Percentiles rank a stretch among this genome's conserved stretches.
Evolutionary conservation across 2,888 invertebrate species (phyloP).

Genomic region (Xestobium rufovillosum): DNA sequence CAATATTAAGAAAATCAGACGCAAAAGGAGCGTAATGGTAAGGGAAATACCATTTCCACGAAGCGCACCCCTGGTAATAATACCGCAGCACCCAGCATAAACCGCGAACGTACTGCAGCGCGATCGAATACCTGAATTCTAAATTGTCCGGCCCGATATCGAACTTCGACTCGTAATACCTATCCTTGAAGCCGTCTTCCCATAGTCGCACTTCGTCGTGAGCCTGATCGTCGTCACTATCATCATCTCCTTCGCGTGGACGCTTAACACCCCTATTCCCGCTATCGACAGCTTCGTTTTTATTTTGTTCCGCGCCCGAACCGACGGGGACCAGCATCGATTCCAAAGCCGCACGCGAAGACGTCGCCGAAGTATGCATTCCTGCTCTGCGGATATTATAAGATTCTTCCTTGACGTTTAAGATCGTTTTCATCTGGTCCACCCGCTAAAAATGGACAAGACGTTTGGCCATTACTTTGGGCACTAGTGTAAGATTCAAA

Average conservation of each 20-base stretch:
- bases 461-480: no score
- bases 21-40: conserved; percentile 99
- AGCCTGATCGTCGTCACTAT: conserved; percentile 65
- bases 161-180: conserved; percentile 95
- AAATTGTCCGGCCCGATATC: conserved; percentile 67
- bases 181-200: conserved; percentile 97
- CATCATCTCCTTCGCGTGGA: conserved; percentile 42
- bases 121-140: conserved; percentile 83
- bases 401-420: conserved; percentile 71
- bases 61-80: conserved; percentile 98
- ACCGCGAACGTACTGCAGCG: conserved; percentile 89
- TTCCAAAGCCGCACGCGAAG: conserved; percentile 38
- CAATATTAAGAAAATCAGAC: conserved; percentile 92
- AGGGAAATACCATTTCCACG: conserved; percentile 99
- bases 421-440: conserved; percentile 50
- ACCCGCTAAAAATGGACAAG: conserved; percentile 55
- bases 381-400: conserved; percentile 60
- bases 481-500: background rate
- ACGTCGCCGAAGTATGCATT: conserved; percentile 42
- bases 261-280: conserved; percentile 47
- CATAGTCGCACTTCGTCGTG: conserved; percentile 86
- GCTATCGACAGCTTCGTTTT: conserved; percentile 19
- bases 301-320: conserved; percentile 7
- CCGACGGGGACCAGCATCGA: conserved; percentile 47
- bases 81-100: conserved; percentile 97